These are phyloP conservation scores for Myotis vivesi DNA, from an alignment of 2,797 vertebrate genomes.

Conservation along the genomic window DNA sequence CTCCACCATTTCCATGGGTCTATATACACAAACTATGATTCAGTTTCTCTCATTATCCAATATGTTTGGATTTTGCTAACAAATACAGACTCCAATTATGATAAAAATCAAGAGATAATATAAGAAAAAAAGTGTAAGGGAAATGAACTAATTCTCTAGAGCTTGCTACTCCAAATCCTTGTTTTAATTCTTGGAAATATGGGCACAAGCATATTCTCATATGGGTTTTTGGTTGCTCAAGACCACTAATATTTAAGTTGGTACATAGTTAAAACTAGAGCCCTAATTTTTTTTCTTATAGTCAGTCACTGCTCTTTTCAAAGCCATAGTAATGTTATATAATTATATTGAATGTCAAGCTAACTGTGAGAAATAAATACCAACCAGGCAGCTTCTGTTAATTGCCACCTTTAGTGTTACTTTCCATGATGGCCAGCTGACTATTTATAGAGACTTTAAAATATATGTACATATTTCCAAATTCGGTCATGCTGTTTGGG, in stretches of 20 bases:
- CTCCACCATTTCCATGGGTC: background rate
- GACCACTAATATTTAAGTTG: background rate
- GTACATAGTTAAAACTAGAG: background rate
- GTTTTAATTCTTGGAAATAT: background rate
- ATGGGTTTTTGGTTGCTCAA: background rate
- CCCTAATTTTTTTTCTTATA: background rate
- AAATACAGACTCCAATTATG: background rate
- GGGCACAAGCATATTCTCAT: background rate
- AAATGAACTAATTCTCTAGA: background rate
- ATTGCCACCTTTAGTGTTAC: background rate
- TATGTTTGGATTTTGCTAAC: background rate
- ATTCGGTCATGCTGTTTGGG: conserved; percentile 27
- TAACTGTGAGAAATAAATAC: background rate
- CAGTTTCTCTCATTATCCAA: background rate
- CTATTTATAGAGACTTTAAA: conserved; percentile 20
- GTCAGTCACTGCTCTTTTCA: background rate
- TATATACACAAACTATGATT: background rate
- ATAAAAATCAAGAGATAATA: background rate
- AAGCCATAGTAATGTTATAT: background rate
- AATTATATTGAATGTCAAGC: background rate
- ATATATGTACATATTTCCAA: conserved; percentile 4
- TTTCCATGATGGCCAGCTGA: background rate
- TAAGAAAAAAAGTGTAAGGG: background rate
- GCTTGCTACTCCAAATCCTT: background rate
- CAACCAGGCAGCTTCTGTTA: background rate